Conservation (phyloP, 2,113 vertebrate genomes). For the Entomyzon cyanotis region DNA sequence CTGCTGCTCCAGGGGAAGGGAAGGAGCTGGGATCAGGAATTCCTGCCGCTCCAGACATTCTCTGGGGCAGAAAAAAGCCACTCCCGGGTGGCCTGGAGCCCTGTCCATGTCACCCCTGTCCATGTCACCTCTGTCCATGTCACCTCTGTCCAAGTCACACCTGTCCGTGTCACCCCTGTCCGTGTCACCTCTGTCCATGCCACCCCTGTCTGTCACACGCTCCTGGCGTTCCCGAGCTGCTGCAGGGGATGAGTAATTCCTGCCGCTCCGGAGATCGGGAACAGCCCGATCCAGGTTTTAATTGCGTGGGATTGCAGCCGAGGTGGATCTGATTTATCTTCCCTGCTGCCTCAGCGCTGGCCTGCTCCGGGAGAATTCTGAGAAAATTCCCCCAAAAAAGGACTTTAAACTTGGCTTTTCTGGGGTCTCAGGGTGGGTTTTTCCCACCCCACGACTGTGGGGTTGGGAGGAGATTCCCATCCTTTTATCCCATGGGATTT, state of each 20-base stretch:
- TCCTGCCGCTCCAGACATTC: background rate
- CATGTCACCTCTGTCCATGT: no score
- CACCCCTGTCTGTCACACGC: background rate
- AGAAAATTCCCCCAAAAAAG: background rate
- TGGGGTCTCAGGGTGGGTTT: background rate
- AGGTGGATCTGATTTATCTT: constrained; percentile 67
- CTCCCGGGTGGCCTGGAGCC: background rate
- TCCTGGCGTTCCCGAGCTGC: background rate
- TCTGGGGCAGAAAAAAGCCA: background rate
- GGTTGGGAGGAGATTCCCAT: background rate
- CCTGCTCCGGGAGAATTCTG: constrained; percentile 50
- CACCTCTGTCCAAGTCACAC: no score
- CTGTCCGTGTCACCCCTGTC: no score
- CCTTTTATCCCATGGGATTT: background rate
- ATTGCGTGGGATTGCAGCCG: constrained; percentile 74
- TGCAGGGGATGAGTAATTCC: constrained; percentile 59
- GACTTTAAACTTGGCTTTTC: no score
- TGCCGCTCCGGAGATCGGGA: constrained; percentile 30
- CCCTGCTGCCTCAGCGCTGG: constrained; percentile 70
- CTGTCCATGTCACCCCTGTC: background rate
- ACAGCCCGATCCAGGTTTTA: constrained; percentile 70
- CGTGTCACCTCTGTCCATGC: no score
- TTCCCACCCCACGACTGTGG: background rate
- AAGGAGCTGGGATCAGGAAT: no score
- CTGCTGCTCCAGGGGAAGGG: no score